These are phyloP conservation scores for Lasioglossum morio DNA, from an alignment of 2,888 invertebrate genomes.

Conservation along the genomic window DNA sequence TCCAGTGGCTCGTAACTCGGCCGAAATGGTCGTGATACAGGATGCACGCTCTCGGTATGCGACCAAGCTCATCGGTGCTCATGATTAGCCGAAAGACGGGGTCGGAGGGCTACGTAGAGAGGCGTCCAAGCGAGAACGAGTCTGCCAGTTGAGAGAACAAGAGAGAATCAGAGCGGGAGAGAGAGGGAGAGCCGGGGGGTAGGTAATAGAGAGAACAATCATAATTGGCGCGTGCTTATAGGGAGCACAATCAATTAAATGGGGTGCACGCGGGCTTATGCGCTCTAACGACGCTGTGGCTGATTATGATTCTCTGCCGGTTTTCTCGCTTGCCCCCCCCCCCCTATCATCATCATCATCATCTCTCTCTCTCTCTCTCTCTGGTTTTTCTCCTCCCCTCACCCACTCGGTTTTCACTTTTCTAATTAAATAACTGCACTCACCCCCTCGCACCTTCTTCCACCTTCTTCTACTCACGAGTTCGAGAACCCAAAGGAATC, in stretches of 20 bases:
- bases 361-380: background rate
- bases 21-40: constrained; percentile 52
- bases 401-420: background rate
- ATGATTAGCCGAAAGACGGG: constrained; percentile 59
- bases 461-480: background rate
- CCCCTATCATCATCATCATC: too few species aligned
- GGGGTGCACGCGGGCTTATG: constrained; percentile 39
- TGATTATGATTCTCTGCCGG: constrained; percentile 32
- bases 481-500: background rate
- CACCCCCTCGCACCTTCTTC: background rate
- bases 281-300: constrained; percentile 28
- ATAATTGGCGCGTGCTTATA: constrained; percentile 64
- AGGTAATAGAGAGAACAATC: constrained; percentile 58
- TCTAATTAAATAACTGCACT: constrained; percentile 7
- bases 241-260: constrained; percentile 66
- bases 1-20: constrained; percentile 40
- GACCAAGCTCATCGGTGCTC: constrained; percentile 50
- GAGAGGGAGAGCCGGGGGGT: constrained; percentile 12
- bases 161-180: background rate
- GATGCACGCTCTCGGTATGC: constrained; percentile 50
- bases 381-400: background rate
- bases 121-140: constrained; percentile 14
- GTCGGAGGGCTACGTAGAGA: constrained; percentile 8
- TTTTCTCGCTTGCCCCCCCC: constrained; percentile 11
- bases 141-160: background rate